Base-by-base conservation (phyloP, 2,888 invertebrate species). In the Oligia strigilis region DNA sequence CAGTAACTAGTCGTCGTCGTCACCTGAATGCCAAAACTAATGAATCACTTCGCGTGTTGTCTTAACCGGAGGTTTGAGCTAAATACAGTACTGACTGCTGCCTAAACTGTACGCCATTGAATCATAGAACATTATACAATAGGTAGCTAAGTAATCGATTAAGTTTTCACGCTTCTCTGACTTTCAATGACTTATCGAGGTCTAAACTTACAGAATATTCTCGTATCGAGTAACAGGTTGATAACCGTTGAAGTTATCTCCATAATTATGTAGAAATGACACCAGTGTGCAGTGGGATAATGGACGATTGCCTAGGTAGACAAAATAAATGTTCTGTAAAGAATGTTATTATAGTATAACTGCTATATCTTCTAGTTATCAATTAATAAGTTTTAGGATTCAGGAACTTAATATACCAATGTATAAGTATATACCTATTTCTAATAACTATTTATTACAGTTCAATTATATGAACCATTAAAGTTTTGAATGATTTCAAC, bases 1-100 rank as follows among this genome's bases (percentile, higher is more conserved):
- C n/a, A 65, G 52, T 66, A 65, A 78, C 60, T 75, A 70, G 76
- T 72, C 43, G 72, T 49, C n/a, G n/a, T n/a, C n/a, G 74, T 52
- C 66, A 8, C 66, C n/a, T 69, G 81, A 86, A 87, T 86, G 75
- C 52, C 79, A 84, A 80, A 72, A 73, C 52, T 52, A 77, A 76
- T 86, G 86, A 86, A 76, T 86, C 82, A 87, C 76, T 58, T 67
- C 23, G 71, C 69, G 69, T 70, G 72, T 72, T 87, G 65, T 66
- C 65, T 64, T 64, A 46, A 75, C 72, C 80, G 81, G 79, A 81
- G 86, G 81, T 64, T 62, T 70, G 72, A 64, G 71, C 84, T 82
- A 75, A 80, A 84, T 78, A 82, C 64, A 80, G 78, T 52, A 2
- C 60, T 60, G 60, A 60, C n/a, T n/a, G 66, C 40, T 82, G 52